phyloP scores from a whole-genome alignment of 2,113 vertebrate species.

The Cavia aperea region DNA sequence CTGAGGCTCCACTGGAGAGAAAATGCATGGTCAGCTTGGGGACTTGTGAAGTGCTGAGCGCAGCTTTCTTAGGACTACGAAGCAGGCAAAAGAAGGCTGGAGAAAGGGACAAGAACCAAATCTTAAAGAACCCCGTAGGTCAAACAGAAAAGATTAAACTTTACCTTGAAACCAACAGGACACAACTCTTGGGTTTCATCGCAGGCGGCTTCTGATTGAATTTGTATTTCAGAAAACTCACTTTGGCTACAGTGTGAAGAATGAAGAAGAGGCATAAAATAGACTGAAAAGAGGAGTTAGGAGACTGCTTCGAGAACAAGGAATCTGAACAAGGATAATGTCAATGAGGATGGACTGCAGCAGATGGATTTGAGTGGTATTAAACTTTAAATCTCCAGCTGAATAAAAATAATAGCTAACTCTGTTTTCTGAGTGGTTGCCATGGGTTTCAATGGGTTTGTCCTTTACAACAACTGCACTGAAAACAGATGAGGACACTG shows the following conservation, averaged over 20 bases:
- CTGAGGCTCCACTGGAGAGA: background rate
- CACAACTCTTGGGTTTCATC: background rate
- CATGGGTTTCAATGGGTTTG: background rate
- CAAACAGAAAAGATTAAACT: background rate
- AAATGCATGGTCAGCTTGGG: background rate
- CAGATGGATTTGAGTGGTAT: background rate
- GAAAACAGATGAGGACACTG: background rate
- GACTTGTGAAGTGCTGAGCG: background rate
- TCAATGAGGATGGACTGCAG: background rate
- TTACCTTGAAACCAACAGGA: background rate
- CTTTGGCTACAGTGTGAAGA: background rate
- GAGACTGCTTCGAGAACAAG: background rate
- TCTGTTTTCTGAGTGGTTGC: background rate
- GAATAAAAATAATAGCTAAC: conserved; percentile 1
- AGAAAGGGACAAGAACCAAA: background rate
- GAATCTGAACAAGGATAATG: background rate
- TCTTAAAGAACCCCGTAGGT: background rate
- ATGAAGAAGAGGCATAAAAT: conserved; percentile 3
- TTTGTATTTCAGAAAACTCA: conserved; percentile 7
- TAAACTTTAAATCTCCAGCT: background rate
- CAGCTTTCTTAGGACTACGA: background rate
- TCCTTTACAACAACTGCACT: background rate
- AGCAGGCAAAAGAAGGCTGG: background rate
- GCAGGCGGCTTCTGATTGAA: background rate
- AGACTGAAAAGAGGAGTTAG: background rate